phyloP scores from a whole-genome alignment of 2,888 invertebrate species.

The Phlogophora meticulosa region DNA sequence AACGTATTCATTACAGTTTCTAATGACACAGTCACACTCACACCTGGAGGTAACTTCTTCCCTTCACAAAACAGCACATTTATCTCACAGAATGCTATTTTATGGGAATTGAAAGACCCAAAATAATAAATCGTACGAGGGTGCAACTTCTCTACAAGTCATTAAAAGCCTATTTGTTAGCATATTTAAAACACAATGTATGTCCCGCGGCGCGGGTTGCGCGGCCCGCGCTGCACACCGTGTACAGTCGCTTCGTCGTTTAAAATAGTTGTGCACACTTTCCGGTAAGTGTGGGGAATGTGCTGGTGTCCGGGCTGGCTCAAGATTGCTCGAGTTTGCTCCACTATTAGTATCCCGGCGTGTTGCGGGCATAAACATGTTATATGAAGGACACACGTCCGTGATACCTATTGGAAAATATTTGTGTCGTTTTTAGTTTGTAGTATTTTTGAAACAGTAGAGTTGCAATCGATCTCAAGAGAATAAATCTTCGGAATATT shows the following conservation, averaged over 20 bases:
- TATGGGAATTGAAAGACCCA: neutral
- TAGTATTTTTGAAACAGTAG: neutral
- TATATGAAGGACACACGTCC: constrained; percentile 11
- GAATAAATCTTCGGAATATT: too few relatives aligned
- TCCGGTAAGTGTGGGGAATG: constrained; percentile 11
- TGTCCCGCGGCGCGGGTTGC: neutral
- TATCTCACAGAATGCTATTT: neutral
- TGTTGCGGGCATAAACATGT: constrained; percentile 17
- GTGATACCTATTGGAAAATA: neutral
- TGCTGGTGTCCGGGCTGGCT: constrained; percentile 14
- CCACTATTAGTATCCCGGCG: constrained; percentile 5
- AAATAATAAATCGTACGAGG: neutral
- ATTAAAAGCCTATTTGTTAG: neutral
- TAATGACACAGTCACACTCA: neutral
- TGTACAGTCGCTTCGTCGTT: constrained; percentile 33
- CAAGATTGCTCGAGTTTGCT: constrained; percentile 8
- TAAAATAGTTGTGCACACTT: constrained; percentile 45
- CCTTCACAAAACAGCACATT: neutral
- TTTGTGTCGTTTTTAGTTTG: neutral
- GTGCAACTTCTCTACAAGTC: neutral
- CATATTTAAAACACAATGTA: neutral
- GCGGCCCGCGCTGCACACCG: constrained; percentile 19
- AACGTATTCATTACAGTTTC: constrained; percentile 1
- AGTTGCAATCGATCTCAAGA: neutral
- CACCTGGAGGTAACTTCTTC: neutral